Conservation (phyloP, 2,113 vertebrate genomes). For the Tauraco erythrolophus region DNA sequence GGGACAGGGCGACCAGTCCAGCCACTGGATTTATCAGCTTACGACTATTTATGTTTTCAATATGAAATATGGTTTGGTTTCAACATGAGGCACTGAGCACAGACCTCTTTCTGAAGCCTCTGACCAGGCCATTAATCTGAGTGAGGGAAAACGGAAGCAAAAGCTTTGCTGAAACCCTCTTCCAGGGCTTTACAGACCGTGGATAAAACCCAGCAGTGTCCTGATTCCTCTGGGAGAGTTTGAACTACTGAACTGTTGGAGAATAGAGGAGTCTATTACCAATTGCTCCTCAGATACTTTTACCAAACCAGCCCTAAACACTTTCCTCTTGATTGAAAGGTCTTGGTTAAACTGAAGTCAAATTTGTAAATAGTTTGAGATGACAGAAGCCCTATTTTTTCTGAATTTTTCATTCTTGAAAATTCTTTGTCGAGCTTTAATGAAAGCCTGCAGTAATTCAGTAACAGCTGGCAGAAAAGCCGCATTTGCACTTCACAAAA, state of each 20-base stretch:
- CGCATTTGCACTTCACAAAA: not conserved
- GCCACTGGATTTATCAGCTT: not conserved
- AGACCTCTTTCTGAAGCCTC: not conserved
- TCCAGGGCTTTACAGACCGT: too few relatives aligned
- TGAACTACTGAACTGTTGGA: not conserved
- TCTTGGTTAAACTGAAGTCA: not conserved
- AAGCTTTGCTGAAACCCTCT: not conserved
- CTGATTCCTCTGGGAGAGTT: not conserved
- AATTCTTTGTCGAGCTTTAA: not conserved
- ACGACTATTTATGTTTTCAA: not conserved
- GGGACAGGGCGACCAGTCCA: not conserved
- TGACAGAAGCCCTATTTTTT: not conserved
- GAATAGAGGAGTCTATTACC: not conserved
- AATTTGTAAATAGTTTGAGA: not conserved
- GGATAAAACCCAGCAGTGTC: not conserved
- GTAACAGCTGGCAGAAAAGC: not conserved
- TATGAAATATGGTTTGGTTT: not conserved
- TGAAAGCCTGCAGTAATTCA: not conserved
- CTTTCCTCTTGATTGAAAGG: not conserved
- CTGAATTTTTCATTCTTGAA: not conserved
- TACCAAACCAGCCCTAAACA: not conserved
- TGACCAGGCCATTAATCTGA: not conserved
- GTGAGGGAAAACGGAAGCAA: not conserved
- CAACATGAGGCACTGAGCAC: not conserved
- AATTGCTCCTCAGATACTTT: not conserved